Conservation (phyloP, 2,113 vertebrate genomes). For the Egretta garzetta region DNA sequence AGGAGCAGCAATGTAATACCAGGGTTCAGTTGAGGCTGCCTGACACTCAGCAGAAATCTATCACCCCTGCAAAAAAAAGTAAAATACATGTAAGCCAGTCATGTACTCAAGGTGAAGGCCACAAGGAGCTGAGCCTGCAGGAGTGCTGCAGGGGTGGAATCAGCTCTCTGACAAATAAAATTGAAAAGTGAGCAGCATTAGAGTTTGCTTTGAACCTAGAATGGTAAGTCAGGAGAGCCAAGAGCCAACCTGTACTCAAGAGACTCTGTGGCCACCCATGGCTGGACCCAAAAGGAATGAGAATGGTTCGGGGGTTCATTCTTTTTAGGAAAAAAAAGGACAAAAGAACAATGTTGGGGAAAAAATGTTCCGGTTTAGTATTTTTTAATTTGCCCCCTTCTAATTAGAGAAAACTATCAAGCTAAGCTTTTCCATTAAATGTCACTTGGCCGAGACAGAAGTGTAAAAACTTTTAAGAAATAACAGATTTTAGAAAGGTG, state of each 20-base stretch:
- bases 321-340: not conserved
- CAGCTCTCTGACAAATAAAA: not conserved
- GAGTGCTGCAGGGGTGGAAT: not conserved
- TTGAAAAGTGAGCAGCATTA: not conserved
- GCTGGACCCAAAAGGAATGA: not conserved
- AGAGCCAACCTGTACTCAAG: not conserved
- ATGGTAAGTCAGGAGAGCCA: not conserved
- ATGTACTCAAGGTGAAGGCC: not conserved
- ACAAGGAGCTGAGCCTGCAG: not conserved
- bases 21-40: not conserved
- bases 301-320: not conserved
- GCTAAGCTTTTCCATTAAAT: conserved; percentile 4
- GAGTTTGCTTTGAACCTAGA: not conserved
- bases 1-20: not conserved
- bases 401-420: not conserved
- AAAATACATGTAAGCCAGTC: not conserved
- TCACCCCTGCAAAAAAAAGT: not conserved
- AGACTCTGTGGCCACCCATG: not conserved
- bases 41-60: not conserved
- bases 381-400: not conserved
- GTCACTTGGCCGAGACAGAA: not conserved
- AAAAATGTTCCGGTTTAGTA: not conserved
- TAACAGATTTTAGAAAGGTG: not conserved
- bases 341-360: not conserved
- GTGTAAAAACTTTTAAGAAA: not conserved